These are phyloP conservation scores for Leptinotarsa defecta DNA, from an alignment of 1,140 invertebrate genomes.

Conservation along the genomic window DNA sequence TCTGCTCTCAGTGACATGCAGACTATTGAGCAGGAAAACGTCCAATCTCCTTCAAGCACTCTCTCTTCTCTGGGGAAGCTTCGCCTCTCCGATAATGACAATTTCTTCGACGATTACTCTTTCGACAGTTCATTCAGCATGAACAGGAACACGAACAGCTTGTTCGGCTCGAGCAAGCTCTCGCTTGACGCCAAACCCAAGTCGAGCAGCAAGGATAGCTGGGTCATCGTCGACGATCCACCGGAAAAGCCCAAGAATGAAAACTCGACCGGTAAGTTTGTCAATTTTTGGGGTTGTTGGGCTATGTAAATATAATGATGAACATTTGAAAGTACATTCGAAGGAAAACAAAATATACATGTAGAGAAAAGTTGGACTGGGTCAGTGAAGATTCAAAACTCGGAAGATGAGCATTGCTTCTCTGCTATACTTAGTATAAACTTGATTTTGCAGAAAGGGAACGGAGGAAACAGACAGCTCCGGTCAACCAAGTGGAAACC, in stretches of 20 bases:
- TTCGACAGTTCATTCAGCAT: constrained; percentile 61
- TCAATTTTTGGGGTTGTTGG: too few relatives aligned
- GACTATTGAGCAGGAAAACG: constrained; percentile 82
- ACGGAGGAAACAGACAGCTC: background rate
- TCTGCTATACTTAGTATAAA: background rate
- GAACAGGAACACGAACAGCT: constrained; percentile 51
- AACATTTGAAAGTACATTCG: too few relatives aligned
- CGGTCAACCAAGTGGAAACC: background rate
- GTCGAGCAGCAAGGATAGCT: constrained; percentile 44
- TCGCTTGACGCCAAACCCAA: constrained; percentile 21
- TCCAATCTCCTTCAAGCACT: constrained; percentile 44
- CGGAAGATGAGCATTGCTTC: background rate
- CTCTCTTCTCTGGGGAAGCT: constrained; percentile 52
- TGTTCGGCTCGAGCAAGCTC: constrained; percentile 26
- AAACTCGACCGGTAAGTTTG: too few relatives aligned
- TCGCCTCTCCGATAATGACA: constrained; percentile 48
- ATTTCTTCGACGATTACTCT: constrained; percentile 57
- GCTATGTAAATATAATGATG: too few relatives aligned
- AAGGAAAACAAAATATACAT: too few relatives aligned
- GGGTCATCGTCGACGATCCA: constrained; percentile 54
- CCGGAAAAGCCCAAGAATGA: constrained; percentile 40
- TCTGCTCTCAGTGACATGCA: constrained; percentile 93
- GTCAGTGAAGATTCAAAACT: too few relatives aligned
- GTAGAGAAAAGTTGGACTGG: too few relatives aligned
- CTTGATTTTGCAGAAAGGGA: constrained; percentile 14